These are phyloP conservation scores for Sebastes jordani DNA, from an alignment of 2,797 vertebrate genomes.

Conservation along the genomic window DNA sequence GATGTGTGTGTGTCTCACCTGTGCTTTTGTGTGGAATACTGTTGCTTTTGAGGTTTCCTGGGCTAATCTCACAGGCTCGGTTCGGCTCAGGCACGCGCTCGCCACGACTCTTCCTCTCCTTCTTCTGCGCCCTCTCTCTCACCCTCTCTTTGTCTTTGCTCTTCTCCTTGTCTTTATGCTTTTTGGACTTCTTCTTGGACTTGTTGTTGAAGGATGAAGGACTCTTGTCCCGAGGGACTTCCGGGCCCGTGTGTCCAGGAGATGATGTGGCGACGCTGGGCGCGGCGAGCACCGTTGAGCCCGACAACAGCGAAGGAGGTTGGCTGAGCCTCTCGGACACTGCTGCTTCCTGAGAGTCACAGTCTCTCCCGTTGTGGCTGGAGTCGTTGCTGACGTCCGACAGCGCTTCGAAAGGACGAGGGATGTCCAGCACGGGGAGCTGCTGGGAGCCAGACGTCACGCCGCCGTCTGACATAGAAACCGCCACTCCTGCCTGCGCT, in stretches of 20 bases:
- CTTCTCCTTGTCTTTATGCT: slow-evolving; percentile 93
- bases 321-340: slow-evolving; percentile 82
- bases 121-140: slow-evolving; percentile 44
- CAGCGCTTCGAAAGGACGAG: slow-evolving; percentile 88
- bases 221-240: slow-evolving; percentile 50
- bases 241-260: slow-evolving; percentile 43
- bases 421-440: slow-evolving; percentile 85
- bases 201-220: slow-evolving; percentile 80
- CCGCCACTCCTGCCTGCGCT: slow-evolving; percentile 36
- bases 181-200: slow-evolving; percentile 94
- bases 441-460: slow-evolving; percentile 78
- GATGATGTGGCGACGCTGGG: slow-evolving; percentile 46
- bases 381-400: slow-evolving; percentile 92
- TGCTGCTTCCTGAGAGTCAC: slow-evolving; percentile 82
- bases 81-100: slow-evolving; percentile 67
- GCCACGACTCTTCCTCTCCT: slow-evolving; percentile 71
- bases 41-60: slow-evolving; percentile 72
- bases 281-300: slow-evolving; percentile 9
- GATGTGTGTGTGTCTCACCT: slow-evolving; percentile 76
- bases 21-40: slow-evolving; percentile 82
- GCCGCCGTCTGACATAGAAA: slow-evolving; percentile 49
- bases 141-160: slow-evolving; percentile 81
- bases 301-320: slow-evolving; percentile 53
- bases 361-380: slow-evolving; percentile 89
- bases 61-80: slow-evolving; percentile 76